Evolutionary conservation across 2,797 vertebrate genomes (phyloP).

Genomic region (Betta splendens): DNA sequence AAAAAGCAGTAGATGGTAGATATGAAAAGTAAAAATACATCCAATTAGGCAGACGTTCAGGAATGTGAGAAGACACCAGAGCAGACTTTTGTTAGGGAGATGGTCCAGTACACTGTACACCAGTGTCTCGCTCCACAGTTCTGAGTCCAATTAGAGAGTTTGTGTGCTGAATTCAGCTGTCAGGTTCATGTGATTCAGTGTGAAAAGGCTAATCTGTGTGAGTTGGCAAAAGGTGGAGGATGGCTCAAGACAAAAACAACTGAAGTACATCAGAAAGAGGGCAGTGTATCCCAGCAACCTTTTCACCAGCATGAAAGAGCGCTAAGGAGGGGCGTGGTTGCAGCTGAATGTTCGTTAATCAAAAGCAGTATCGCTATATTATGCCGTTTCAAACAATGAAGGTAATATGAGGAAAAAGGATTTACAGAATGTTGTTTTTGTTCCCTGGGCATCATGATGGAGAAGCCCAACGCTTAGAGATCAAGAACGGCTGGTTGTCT

Average conservation of each 20-base stretch:
- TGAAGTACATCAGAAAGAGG: slow-evolving; percentile 8
- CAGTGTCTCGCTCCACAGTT: slow-evolving; percentile 44
- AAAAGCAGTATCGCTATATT: background rate
- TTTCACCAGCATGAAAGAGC: slow-evolving; percentile 1
- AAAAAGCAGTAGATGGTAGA: slow-evolving; percentile 1
- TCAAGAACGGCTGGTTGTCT: background rate
- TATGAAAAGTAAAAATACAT: background rate
- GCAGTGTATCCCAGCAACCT: slow-evolving; percentile 32
- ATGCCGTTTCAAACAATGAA: no score
- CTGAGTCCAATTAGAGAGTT: slow-evolving; percentile 67
- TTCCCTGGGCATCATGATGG: background rate
- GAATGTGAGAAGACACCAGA: slow-evolving; percentile 11
- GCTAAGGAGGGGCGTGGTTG: background rate
- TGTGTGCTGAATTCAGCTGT: slow-evolving; percentile 55
- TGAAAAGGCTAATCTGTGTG: slow-evolving; percentile 61
- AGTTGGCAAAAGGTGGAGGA: slow-evolving; percentile 29
- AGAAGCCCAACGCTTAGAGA: background rate
- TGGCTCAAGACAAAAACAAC: slow-evolving; percentile 28
- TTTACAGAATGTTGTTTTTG: background rate
- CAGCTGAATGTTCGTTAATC: background rate
- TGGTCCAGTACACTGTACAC: slow-evolving; percentile 30
- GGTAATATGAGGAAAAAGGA: no score
- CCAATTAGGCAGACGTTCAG: slow-evolving; percentile 5
- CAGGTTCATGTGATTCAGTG: slow-evolving; percentile 27
- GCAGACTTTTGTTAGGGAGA: slow-evolving; percentile 52